phyloP scores from a whole-genome alignment of 1,140 invertebrate genomes.

The Anadara kagoshimensis region DNA sequence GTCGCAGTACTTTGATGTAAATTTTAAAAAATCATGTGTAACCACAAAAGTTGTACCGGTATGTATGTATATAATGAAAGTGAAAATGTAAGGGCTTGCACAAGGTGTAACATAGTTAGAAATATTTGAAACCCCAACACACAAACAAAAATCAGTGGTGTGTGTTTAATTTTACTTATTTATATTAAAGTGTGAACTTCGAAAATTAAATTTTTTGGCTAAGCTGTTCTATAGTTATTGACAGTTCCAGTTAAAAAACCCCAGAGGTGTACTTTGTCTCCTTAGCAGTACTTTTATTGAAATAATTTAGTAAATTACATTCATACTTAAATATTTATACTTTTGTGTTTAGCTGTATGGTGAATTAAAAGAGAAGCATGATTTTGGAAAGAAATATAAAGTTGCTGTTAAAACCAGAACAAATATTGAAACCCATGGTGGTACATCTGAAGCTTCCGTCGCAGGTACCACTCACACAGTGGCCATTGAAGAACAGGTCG shows the following conservation, averaged over 20 bases:
- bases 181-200: too few species aligned
- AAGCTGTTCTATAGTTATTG: background rate
- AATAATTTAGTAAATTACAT: background rate
- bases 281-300: background rate
- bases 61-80: too few species aligned
- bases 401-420: slow-evolving; percentile 93
- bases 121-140: too few species aligned
- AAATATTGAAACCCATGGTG: slow-evolving; percentile 93
- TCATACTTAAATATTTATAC: background rate
- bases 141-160: too few species aligned
- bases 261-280: background rate
- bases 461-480: slow-evolving; percentile 85
- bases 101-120: too few species aligned
- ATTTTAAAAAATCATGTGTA: too few species aligned
- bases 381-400: slow-evolving; percentile 93
- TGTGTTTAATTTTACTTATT: too few species aligned
- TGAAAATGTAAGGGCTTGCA: too few species aligned
- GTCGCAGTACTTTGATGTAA: too few species aligned
- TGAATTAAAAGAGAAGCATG: slow-evolving; percentile 88
- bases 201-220: too few species aligned
- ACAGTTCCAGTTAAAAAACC: background rate
- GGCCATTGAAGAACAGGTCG: slow-evolving; percentile 94
- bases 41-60: too few species aligned
- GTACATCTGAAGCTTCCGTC: slow-evolving; percentile 95
- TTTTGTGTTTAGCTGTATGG: slow-evolving; percentile 81